Conservation (phyloP, 2,888 invertebrate genomes). For the Psylliodes chrysocephalus region DNA sequence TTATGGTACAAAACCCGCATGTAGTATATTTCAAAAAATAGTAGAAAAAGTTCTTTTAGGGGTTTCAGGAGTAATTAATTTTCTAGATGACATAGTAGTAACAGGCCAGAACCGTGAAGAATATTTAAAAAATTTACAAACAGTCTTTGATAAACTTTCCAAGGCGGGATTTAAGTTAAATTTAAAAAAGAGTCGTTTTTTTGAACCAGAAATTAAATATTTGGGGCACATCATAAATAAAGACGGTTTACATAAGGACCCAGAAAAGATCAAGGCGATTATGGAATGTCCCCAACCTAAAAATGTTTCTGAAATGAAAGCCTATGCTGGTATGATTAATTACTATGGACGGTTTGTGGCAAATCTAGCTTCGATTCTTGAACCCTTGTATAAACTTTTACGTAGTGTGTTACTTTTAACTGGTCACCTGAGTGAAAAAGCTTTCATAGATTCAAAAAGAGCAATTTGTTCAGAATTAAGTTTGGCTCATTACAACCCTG, state of each 20-base stretch:
- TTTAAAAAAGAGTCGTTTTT: conserved; percentile 26
- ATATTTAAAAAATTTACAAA: conserved; percentile 22
- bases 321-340: too few species aligned
- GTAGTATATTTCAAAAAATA: too few species aligned
- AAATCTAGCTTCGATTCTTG: too few species aligned
- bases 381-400: conserved; percentile 14
- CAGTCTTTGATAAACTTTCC: conserved; percentile 19
- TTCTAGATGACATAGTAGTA: conserved; percentile 31
- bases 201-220: conserved; percentile 20
- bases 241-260: too few species aligned
- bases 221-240: conserved; percentile 28
- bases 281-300: too few species aligned
- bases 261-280: too few species aligned
- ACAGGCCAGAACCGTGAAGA: conserved; percentile 17
- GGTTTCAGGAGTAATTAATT: conserved; percentile 14
- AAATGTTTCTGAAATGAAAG: too few species aligned
- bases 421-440: conserved; percentile 28
- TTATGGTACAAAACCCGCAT: too few species aligned
- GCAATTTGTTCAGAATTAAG: conserved; percentile 18
- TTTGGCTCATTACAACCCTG: conserved; percentile 21
- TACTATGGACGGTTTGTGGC: too few species aligned
- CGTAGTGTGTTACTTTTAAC: too few species aligned
- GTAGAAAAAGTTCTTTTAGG: conserved; percentile 26
- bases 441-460: conserved; percentile 13
- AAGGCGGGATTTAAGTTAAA: conserved; percentile 22